Percentiles rank a stretch among this genome's conserved stretches.
Evolutionary conservation across 1,140 invertebrate genomes (phyloP).

Genomic region (Drosophila dunni): DNA sequence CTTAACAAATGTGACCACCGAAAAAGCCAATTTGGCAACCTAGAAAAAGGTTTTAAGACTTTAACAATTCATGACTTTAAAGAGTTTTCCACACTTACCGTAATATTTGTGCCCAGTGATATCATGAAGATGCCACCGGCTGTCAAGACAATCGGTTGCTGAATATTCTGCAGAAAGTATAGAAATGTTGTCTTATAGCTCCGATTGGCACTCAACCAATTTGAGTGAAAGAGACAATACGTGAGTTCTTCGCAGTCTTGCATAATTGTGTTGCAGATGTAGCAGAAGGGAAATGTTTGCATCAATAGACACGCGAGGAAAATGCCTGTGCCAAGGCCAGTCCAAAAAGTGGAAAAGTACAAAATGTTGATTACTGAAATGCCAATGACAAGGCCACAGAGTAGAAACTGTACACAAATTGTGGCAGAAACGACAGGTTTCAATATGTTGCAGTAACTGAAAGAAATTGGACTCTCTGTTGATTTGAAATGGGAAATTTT

Average conservation of each 20-base stretch:
- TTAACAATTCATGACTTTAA: not conserved
- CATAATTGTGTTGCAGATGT: conserved; percentile 53
- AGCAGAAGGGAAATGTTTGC: conserved; percentile 64
- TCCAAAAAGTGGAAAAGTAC: conserved; percentile 36
- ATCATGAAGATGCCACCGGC: conserved; percentile 62
- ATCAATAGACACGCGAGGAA: conserved; percentile 45
- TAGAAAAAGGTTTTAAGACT: not conserved
- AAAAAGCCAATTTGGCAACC: conserved; percentile 62
- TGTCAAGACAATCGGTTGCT: conserved; percentile 51
- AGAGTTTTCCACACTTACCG: conserved; percentile 22
- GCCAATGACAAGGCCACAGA: conserved; percentile 36
- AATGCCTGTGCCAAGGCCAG: conserved; percentile 7
- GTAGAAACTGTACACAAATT: conserved; percentile 43
- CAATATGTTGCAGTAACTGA: conserved; percentile 48
- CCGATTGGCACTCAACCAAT: conserved; percentile 50
- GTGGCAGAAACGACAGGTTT: conserved; percentile 44
- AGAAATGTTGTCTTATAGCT: conserved; percentile 43
- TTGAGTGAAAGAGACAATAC: conserved; percentile 56
- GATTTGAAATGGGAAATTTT: not conserved
- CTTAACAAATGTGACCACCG: conserved; percentile 53
- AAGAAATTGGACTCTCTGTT: no score
- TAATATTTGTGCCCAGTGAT: conserved; percentile 54
- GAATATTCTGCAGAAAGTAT: conserved; percentile 60
- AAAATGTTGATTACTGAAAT: conserved; percentile 35
- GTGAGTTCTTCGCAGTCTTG: conserved; percentile 52